A percentile compares a stretch with the other conserved stretches of the same genome.
These are phyloP conservation scores for Actias luna DNA, from an alignment of 2,888 invertebrate species.

Conservation along the genomic window DNA sequence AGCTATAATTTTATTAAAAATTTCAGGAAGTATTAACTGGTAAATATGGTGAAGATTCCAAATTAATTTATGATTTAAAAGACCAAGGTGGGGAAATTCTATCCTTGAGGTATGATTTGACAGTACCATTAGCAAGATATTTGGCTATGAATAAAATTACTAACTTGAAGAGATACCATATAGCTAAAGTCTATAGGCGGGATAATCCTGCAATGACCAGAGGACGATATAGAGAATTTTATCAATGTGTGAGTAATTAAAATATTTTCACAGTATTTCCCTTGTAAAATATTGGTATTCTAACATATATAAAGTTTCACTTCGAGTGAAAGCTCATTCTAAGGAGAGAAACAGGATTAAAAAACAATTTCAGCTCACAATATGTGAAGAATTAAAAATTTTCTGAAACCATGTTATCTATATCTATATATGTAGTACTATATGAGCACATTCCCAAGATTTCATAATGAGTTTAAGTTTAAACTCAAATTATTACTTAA, in stretches of 20 bases:
- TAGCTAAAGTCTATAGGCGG: conserved; percentile 98
- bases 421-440: no score
- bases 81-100: conserved; percentile 99
- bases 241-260: conserved; percentile 94
- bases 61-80: conserved; percentile 98
- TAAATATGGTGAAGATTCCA: conserved; percentile 99
- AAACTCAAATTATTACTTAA: no score
- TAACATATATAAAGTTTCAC: no score
- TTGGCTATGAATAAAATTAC: conserved; percentile 98
- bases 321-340: no score
- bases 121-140: conserved; percentile 98
- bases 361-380: no score
- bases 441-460: no score
- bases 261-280: neutral
- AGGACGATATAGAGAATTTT: conserved; percentile 98
- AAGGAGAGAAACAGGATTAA: no score
- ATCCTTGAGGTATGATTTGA: conserved; percentile 97
- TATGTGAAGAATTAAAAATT: no score
- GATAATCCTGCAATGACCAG: conserved; percentile 98
- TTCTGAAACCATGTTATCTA: no score
- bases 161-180: conserved; percentile 97
- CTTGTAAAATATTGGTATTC: neutral
- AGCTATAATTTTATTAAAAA: neutral
- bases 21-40: conserved; percentile 96
- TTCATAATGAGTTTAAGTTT: no score